phyloP scores from a whole-genome alignment of 2,888 invertebrate genomes.

The Ophion slaviceki region DNA sequence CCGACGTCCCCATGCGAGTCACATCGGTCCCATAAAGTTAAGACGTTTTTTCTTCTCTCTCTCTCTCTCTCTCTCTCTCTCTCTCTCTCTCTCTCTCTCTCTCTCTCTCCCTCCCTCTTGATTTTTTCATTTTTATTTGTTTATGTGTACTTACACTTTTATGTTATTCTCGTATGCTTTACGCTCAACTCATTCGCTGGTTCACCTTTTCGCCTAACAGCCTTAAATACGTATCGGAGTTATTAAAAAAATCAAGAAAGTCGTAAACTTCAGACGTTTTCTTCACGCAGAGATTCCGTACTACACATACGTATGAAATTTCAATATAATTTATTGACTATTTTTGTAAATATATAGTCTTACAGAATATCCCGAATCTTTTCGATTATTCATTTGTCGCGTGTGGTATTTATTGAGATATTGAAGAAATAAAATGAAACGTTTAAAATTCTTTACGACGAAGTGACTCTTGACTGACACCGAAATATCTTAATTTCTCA shows the following conservation, averaged over 20 bases:
- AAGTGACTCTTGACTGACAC: background rate
- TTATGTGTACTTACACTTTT: conserved; percentile 30
- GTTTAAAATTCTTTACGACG: background rate
- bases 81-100: too few species aligned
- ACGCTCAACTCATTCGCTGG: background rate
- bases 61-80: background rate
- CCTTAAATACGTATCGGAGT: background rate
- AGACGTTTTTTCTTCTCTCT: conserved; percentile 2
- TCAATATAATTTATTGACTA: conserved; percentile 16
- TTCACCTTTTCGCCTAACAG: background rate
- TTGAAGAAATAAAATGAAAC: background rate
- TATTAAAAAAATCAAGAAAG: conserved; percentile 9
- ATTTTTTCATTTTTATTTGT: conserved; percentile 41
- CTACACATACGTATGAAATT: background rate
- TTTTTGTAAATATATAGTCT: conserved; percentile 4
- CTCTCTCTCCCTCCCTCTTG: too few species aligned
- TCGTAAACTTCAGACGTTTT: background rate
- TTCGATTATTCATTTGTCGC: background rate
- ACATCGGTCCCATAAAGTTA: conserved; percentile 53
- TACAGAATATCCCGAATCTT: too few species aligned
- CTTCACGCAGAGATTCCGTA: background rate
- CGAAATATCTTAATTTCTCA: background rate
- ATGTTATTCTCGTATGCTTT: conserved; percentile 3
- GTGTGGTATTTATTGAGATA: background rate
- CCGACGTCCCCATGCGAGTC: conserved; percentile 40